phyloP scores from a whole-genome alignment of 2,113 vertebrate species.

The Phyllopteryx taeniolatus region DNA sequence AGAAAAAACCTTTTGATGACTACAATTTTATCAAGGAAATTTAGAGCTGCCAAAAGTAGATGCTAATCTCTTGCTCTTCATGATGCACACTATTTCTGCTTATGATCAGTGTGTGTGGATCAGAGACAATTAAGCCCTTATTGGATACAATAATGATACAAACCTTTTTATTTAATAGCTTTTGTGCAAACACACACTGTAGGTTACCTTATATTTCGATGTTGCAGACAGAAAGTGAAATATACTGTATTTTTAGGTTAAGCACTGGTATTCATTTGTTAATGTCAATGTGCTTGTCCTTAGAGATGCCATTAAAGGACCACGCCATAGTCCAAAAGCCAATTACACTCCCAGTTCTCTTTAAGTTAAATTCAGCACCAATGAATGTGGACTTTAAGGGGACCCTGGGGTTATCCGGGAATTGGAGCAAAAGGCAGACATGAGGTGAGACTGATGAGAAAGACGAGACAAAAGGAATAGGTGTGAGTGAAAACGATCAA shows the following conservation, averaged over 20 bases:
- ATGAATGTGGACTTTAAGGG: conserved; percentile 52
- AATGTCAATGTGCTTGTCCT: conserved; percentile 28
- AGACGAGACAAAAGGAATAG: conserved; percentile 37
- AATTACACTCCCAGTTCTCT: conserved; percentile 50
- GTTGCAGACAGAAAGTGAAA: not conserved
- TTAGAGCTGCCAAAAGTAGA: conserved; percentile 6
- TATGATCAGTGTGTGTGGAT: conserved; percentile 28
- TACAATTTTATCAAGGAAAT: conserved; percentile 29
- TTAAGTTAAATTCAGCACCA: conserved; percentile 50
- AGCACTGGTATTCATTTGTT: conserved; percentile 5
- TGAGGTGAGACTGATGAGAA: conserved; percentile 54
- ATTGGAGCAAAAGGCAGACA: conserved; percentile 40
- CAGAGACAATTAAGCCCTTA: conserved; percentile 37
- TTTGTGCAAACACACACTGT: conserved; percentile 21
- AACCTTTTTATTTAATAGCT: conserved; percentile 31
- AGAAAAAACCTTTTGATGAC: not conserved
- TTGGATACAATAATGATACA: conserved; percentile 22
- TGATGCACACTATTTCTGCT: conserved; percentile 17
- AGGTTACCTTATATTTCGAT: conserved; percentile 7
- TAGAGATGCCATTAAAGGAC: conserved; percentile 45
- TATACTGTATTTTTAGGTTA: conserved; percentile 4
- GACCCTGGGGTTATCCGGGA: conserved; percentile 48
- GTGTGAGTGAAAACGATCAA: conserved; percentile 57
- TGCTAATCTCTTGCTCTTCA: not conserved
- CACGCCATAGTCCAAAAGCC: conserved; percentile 49